Percentiles rank a stretch among this genome's conserved stretches.
phyloP scores from a whole-genome alignment of 2,113 vertebrate species.

The Leptocoma aspasia region DNA sequence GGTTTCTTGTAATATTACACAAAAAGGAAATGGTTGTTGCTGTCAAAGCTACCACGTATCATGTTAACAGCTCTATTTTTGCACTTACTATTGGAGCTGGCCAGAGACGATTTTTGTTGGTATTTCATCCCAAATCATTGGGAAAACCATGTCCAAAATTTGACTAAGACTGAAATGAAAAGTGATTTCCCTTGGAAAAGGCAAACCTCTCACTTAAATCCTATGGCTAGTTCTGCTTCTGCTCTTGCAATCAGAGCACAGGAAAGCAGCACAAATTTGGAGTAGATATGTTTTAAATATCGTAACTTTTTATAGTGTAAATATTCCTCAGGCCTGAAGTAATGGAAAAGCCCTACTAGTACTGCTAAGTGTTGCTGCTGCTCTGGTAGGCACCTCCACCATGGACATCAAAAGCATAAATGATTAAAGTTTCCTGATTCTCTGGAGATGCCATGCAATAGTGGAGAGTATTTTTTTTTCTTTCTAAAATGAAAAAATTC shows the following conservation, averaged over 20 bases:
- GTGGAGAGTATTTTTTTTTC: background rate
- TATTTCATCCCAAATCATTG: background rate
- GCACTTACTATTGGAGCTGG: background rate
- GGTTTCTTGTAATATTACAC: conserved; percentile 27
- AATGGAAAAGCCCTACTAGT: background rate
- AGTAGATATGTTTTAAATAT: background rate
- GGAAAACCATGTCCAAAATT: background rate
- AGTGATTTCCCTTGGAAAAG: background rate
- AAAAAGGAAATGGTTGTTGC: conserved; percentile 46
- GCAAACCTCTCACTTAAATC: background rate
- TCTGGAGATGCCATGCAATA: background rate
- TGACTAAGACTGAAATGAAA: background rate
- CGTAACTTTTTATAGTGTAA: background rate
- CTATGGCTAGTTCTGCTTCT: background rate
- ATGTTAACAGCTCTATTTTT: conserved; percentile 36
- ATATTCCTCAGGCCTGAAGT: background rate
- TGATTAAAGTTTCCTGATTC: background rate
- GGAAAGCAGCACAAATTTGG: background rate
- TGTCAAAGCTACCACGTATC: background rate
- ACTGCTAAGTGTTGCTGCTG: background rate
- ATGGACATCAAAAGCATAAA: background rate
- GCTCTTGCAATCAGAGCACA: background rate
- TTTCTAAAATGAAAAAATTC: background rate
- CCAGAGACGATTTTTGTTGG: background rate
- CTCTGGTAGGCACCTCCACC: background rate